Percentiles rank a stretch among this genome's conserved stretches.
These are phyloP conservation scores for Galleria mellonella DNA, from an alignment of 1,140 invertebrate genomes.

Conservation along the genomic window DNA sequence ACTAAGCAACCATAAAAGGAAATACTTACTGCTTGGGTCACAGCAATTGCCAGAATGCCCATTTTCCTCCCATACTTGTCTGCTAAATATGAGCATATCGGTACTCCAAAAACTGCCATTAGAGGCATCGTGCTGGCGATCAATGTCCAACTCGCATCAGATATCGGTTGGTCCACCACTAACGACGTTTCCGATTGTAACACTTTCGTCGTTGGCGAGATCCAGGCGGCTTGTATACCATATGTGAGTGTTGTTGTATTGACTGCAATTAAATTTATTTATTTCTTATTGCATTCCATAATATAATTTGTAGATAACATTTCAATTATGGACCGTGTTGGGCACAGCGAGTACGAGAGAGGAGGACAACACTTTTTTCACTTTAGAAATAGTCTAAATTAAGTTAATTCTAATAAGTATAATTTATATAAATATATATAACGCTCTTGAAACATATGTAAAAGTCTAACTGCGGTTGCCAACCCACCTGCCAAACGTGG, in stretches of 20 bases:
- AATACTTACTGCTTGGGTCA: conserved; percentile 30
- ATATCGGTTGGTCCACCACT: conserved; percentile 42
- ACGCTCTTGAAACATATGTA: no score
- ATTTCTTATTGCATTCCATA: no score
- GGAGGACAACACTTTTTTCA: no score
- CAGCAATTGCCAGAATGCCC: conserved; percentile 30
- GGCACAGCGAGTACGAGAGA: no score
- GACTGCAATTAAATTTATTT: conserved; percentile 36
- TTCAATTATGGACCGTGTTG: no score
- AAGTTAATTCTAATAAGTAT: no score
- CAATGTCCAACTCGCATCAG: conserved; percentile 57
- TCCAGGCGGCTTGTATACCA: conserved; percentile 70
- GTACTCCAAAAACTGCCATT: conserved; percentile 26
- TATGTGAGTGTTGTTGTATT: conserved; percentile 63
- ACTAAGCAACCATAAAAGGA: neutral
- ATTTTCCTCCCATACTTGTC: conserved; percentile 58
- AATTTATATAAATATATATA: no score
- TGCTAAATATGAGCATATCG: conserved; percentile 31
- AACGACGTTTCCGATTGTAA: conserved; percentile 46
- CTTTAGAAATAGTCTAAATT: no score
- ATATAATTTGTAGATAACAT: no score
- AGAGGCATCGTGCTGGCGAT: conserved; percentile 46
- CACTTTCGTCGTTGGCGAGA: conserved; percentile 59
- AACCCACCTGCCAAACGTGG: no score
- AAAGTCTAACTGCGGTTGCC: no score